Conservation (phyloP, 2,113 vertebrate species). For the Scomber colias region DNA sequence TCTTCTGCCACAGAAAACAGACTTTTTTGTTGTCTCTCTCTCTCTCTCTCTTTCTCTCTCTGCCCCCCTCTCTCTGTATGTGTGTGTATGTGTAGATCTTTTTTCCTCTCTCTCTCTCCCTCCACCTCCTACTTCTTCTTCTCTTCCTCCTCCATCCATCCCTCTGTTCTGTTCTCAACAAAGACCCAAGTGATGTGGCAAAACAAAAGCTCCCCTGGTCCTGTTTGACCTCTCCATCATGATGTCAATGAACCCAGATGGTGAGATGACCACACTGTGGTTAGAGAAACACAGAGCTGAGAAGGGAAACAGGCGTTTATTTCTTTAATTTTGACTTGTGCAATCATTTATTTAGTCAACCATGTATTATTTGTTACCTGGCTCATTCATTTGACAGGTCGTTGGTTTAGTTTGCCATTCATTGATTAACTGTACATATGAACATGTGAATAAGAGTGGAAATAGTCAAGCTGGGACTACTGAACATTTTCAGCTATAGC, state of each 20-base stretch:
- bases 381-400: conserved; percentile 15
- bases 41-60: not conserved
- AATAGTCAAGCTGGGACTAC: not conserved
- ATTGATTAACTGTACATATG: not conserved
- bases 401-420: not conserved
- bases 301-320: not conserved
- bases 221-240: conserved; percentile 66
- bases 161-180: conserved; percentile 51
- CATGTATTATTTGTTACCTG: conserved; percentile 18
- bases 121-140: not conserved
- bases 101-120: conserved; percentile 6
- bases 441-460: not conserved
- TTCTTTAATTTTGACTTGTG: not conserved
- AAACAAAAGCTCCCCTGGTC: conserved; percentile 64
- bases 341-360: conserved; percentile 36
- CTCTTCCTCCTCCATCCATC: conserved; percentile 18
- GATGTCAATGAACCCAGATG: conserved; percentile 65
- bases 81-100: conserved; percentile 28
- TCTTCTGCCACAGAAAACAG: conserved; percentile 35
- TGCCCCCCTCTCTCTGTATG: not conserved
- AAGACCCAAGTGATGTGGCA: conserved; percentile 58
- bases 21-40: conserved; percentile 29
- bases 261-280: conserved; percentile 44
- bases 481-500: not conserved
- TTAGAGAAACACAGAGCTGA: conserved; percentile 9